Base-by-base conservation (phyloP, 2,113 vertebrate genomes). In the Phrynocephalus versicolor region DNA sequence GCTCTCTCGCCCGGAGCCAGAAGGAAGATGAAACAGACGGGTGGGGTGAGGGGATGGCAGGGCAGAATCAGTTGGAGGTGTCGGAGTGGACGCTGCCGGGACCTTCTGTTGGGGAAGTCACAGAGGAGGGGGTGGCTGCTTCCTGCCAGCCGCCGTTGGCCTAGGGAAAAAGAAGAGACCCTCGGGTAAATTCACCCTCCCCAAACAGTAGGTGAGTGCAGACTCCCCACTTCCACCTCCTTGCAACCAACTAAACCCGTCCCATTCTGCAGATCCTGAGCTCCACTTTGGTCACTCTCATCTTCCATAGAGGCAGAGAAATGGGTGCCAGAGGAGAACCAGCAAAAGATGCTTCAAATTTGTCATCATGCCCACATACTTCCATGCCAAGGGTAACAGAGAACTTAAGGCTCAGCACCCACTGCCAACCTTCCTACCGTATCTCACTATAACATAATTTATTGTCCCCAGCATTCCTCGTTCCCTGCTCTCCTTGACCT, bases 91-190 rank as follows among this genome's bases (percentile, higher is more conserved):
- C 97, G 78, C 97, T 98, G 88, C 94, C 97, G 23, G 98, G 97
- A 58, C 95, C 95, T 92, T 96, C 95, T 82, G 95, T 96, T 0
- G 95, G 95, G 80, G 98, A 97, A 37, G 96, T 90, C 90, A 97
- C 97, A 1, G 97, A 96, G 30, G 96, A 97, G 0, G 98, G 97
- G 10, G 98, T 97, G 93, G 94, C 95, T 35, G 95, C 96, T 58
- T 97, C 97, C 83, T 96, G 96, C 98, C 98, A 98, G 93, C 92
- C 96, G 0, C 97, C 97, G 9, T 98, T 98, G 87, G 97, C 96
- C 98, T 98, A 93, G 67, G 69, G 84, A 86, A 82, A n/a, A 41
- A 71, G 33, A 89, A 69, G 58, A 75, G 45, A 37, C 7, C 41
- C 0, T 1, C 39, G 7, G 23, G 25, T 41, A 33, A 64, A 64